A percentile compares a stretch with the other conserved stretches of the same genome.
phyloP scores from a whole-genome alignment of 92 coral and sea anemone genomes.

The Siderastrea siderea region DNA sequence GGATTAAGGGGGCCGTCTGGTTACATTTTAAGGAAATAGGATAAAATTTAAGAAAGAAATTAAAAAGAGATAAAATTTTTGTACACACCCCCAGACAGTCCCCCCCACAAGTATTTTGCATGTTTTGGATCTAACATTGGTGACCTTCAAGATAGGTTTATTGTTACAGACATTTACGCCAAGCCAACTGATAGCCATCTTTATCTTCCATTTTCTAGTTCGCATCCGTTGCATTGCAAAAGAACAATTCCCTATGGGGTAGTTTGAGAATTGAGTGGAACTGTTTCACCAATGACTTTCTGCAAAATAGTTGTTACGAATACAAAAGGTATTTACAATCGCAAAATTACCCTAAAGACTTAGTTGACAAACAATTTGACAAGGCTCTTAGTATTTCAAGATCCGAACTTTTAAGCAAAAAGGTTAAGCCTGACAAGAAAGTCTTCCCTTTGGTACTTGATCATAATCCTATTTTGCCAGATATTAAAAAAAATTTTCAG shows the following conservation, averaged over 20 bases:
- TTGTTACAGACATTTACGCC: not conserved
- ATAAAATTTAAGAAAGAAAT: too few relatives aligned
- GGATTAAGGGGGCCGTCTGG: too few relatives aligned
- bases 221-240: conserved; percentile 1
- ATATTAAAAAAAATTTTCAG: not conserved
- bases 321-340: conserved; percentile 23
- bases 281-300: conserved; percentile 4
- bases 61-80: too few relatives aligned
- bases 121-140: not conserved
- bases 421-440: not conserved
- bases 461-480: not conserved
- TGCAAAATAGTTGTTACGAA: conserved; percentile 14
- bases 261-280: conserved; percentile 1
- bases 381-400: not conserved
- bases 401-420: conserved; percentile 7
- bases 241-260: conserved; percentile 1
- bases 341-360: conserved; percentile 12
- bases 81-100: too few relatives aligned
- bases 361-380: not conserved
- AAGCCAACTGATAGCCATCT: not conserved
- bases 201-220: not conserved
- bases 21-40: too few relatives aligned
- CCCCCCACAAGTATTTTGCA: not conserved
- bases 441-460: not conserved
- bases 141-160: not conserved